These are phyloP conservation scores for Penaeus monodon DNA, from an alignment of 2,888 invertebrate genomes.

Conservation along the genomic window DNA sequence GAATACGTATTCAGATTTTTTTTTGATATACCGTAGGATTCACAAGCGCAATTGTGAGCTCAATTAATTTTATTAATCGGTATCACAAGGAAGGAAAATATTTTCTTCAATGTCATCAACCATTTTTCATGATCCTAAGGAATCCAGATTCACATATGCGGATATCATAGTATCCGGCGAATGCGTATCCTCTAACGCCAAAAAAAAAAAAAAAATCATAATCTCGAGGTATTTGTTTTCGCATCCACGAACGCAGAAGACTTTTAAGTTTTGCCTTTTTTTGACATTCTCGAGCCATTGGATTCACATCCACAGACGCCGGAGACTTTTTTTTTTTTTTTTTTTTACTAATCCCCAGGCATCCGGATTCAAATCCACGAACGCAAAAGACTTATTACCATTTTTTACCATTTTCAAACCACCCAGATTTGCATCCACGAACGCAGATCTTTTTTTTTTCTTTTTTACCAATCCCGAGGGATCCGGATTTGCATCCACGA, in stretches of 20 bases:
- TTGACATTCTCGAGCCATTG: background rate
- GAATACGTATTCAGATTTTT: no score
- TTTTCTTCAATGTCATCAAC: no score
- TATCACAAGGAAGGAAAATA: no score
- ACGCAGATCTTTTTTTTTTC: background rate
- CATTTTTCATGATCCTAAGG: no score
- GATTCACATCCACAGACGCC: background rate
- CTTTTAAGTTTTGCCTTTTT: background rate
- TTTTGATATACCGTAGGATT: no score
- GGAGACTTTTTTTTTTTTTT: slow-evolving; percentile 1
- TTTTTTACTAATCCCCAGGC: background rate
- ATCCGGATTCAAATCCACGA: background rate
- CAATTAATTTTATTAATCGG: no score
- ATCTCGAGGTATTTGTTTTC: background rate
- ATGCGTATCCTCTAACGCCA: background rate
- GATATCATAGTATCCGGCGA: no score
- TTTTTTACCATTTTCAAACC: no score
- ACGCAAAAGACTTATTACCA: background rate
- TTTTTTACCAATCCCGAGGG: background rate
- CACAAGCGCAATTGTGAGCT: no score
- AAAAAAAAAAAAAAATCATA: background rate
- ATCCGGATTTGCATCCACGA: background rate
- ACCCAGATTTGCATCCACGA: no score
- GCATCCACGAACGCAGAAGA: background rate
- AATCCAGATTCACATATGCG: no score